Conservation (phyloP, 2,797 vertebrate species). For the Florisuga fusca region DNA sequence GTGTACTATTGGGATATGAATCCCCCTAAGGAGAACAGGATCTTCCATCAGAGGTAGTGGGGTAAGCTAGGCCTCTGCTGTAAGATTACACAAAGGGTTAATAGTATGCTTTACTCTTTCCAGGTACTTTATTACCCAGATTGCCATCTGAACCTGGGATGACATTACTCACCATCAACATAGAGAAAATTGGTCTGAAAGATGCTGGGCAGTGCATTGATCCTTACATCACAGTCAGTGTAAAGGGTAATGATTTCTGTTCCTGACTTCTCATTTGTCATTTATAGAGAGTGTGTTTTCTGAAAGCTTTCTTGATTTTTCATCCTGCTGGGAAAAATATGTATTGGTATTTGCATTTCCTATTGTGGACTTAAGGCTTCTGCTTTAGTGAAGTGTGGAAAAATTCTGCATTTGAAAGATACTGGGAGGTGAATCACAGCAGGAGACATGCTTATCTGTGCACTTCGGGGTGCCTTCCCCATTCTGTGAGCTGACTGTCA, state of each 20-base stretch:
- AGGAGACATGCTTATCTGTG: not conserved
- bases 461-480: not conserved
- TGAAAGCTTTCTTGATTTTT: not conserved
- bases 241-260: slow-evolving; percentile 86
- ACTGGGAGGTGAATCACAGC: not conserved
- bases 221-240: slow-evolving; percentile 96
- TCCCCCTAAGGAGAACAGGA: not conserved
- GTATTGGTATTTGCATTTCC: not conserved
- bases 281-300: not conserved
- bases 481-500: not conserved
- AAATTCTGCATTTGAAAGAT: not conserved
- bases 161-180: slow-evolving; percentile 93
- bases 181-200: slow-evolving; percentile 97
- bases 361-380: not conserved
- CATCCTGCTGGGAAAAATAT: not conserved
- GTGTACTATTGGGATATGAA: not conserved
- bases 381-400: not conserved
- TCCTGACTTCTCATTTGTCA: not conserved
- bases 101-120: slow-evolving; percentile 21
- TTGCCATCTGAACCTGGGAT: slow-evolving; percentile 97
- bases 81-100: not conserved
- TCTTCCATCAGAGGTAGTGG: not conserved
- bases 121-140: slow-evolving; percentile 95
- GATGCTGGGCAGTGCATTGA: slow-evolving; percentile 98
- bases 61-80: not conserved